Base-by-base conservation (phyloP, 2,113 vertebrate species). In the Propithecus coquereli region DNA sequence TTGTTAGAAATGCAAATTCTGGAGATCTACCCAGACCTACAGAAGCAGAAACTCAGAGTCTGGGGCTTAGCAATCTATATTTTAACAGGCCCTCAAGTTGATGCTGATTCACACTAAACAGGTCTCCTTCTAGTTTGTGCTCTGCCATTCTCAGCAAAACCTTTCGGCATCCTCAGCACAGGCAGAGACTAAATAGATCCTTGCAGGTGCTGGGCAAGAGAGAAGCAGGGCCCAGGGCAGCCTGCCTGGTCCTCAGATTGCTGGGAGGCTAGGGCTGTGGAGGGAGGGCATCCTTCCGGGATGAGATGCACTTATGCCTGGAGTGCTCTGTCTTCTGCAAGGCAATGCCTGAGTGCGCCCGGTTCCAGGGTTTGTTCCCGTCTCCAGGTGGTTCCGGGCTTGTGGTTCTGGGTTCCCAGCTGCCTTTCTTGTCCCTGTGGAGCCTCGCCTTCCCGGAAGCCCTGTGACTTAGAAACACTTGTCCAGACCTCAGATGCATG, bases 211-310 rank as follows among this genome's bases (percentile, higher is more conserved):
- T 32, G 34, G 17, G 13, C 7, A 30, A 16, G 23, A 20, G 57
- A 27, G 22, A 27, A 7, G 3, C 0, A 6, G 61, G 14, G 3
- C 4, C 0, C 1, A 73, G 14, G 12, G 30, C n/a, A 50, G 16
- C 13, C n/a, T 47, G 23, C 32, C 59, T 11, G 4, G 27, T 1
- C 4, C 30, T 20, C 3, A 1, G 5, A 54, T 50, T 52, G 37
- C n/a, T 3, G 13, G 6, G 74, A 71, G 17, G 23, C 23, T 6
- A 0, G 13, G 3, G 63, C 7, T 16, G 8, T 0, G 0, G 25
- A 7, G 0, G 30, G n/a, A 34, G 8, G 43, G 11, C 14, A 11
- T 17, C 57, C 37, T 76, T 95, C 57, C 57, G 14, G 68, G 8
- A 61, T 27, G 63, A 81, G 50, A 25, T 0, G 1, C 3, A 12